Conservation (phyloP, 2,888 invertebrate species). For the Oscheius sp. region DNA sequence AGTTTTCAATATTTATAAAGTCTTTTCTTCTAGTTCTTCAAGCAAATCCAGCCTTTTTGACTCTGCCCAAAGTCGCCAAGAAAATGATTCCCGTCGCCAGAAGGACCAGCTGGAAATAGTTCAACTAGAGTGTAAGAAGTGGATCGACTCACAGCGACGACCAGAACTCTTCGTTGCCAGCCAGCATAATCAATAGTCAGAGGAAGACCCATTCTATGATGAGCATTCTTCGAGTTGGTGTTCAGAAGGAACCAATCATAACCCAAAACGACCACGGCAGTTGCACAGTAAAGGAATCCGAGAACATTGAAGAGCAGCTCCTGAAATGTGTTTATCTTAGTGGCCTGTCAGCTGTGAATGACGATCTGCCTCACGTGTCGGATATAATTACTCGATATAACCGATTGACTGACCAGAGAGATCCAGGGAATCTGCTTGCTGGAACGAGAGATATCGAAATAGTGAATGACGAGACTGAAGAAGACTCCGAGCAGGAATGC, state of each 20-base stretch:
- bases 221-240: neutral
- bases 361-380: conserved; percentile 1
- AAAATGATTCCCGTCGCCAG: conserved; percentile 12
- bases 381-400: neutral
- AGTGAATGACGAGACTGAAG: conserved; percentile 28
- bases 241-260: conserved; percentile 24
- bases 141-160: conserved; percentile 43
- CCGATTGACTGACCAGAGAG: conserved; percentile 25
- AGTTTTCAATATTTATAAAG: conserved; percentile 18
- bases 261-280: neutral
- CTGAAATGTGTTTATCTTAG: conserved; percentile 14
- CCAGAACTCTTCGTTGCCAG: conserved; percentile 48
- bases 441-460: conserved; percentile 33
- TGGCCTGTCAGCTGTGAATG: conserved; percentile 10
- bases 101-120: neutral
- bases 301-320: conserved; percentile 26
- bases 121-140: neutral
- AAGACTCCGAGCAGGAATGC: conserved; percentile 20
- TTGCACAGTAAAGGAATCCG: conserved; percentile 3
- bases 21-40: neutral
- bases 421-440: conserved; percentile 34
- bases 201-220: conserved; percentile 41
- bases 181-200: conserved; percentile 46
- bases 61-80: conserved; percentile 17
- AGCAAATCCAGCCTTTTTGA: conserved; percentile 21